Evolutionary conservation across 2,888 invertebrate genomes (phyloP), one percentile per base, ranked within the genome.

Genomic region (Eristalinus sepulchralis): DNA sequence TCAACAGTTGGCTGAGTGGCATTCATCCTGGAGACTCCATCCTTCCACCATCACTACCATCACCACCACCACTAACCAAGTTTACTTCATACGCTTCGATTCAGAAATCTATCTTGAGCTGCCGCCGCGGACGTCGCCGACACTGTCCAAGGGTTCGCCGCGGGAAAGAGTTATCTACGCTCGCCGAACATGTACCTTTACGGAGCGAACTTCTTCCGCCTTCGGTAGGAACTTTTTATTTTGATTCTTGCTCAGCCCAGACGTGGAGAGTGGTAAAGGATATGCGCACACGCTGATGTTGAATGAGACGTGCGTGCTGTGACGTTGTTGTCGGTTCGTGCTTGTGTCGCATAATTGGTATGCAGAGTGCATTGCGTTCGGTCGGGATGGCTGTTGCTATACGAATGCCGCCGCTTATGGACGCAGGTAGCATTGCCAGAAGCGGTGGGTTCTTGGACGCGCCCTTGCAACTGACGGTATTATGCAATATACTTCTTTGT

Each of bases 331-430:
- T 71, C 83, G 47, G 62, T 75, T 64, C 33, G 82, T 85, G 82
- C 55, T 72, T 82, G 64, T 82, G 85, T 86, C 86, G 86, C 86
- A 79, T 86, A 86, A 86, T 86, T 86, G 86, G 59, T 86, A 86
- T 86, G 86, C 86, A 86, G 86, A 86, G 73, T 86, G 86, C 86
- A 79, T 82, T 78, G 59, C 86, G 60, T 82, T 78, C 66, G 33
- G 55, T 60, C 86, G 55, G 53, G 75, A 60, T 67, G 78, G 66
- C 70, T 68, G 76, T 68, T 76, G 57, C 59, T 72, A 20, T 68
- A 68, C 31, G 68, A 55, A 22, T 57, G 57, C 47, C 66, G 66
- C 77, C 68, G 55, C 68, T 33, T 47, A 47, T 68, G 13, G 75
- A 71, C 33, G 64, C 77, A 77, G 78, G 86, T 86, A 75, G 83